Conservation (phyloP, 2,888 invertebrate species). For the Oxycera nigricornis region DNA sequence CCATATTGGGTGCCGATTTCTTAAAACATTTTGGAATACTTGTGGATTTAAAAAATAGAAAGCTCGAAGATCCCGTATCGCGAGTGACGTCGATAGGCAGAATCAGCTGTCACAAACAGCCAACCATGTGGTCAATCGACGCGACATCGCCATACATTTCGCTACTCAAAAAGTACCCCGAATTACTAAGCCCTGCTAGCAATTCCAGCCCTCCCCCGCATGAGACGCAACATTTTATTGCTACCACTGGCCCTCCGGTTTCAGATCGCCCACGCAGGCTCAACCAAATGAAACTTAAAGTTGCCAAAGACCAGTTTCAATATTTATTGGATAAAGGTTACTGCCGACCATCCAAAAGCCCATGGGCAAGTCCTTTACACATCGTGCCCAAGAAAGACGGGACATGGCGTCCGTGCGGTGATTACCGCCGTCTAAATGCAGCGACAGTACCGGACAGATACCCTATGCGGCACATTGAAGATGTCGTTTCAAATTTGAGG, state of each 20-base stretch:
- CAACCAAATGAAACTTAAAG: slow-evolving; percentile 48
- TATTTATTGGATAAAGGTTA: slow-evolving; percentile 54
- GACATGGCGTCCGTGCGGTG: slow-evolving; percentile 51
- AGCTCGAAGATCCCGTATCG: not conserved
- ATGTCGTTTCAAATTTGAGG: slow-evolving; percentile 10
- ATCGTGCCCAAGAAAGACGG: slow-evolving; percentile 51
- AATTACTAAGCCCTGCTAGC: not conserved
- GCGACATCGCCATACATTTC: not conserved
- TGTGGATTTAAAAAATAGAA: slow-evolving; percentile 36
- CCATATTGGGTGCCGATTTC: slow-evolving; percentile 44
- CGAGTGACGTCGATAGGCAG: not conserved
- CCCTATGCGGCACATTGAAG: slow-evolving; percentile 38
- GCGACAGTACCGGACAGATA: slow-evolving; percentile 39
- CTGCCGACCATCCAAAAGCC: slow-evolving; percentile 58
- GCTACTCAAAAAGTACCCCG: slow-evolving; percentile 2
- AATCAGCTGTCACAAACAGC: not conserved
- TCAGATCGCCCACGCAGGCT: slow-evolving; percentile 48
- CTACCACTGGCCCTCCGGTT: slow-evolving; percentile 43
- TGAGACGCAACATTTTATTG: slow-evolving; percentile 17
- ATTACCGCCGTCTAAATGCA: slow-evolving; percentile 40
- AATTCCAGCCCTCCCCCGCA: not conserved
- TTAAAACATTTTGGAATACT: slow-evolving; percentile 33
- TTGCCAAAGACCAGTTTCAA: slow-evolving; percentile 43
- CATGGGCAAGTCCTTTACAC: slow-evolving; percentile 58
- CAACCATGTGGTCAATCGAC: not conserved